A percentile compares a stretch with the other conserved stretches of the same genome.
These are phyloP conservation scores for Hafferia zeledoni DNA, from an alignment of 2,797 vertebrate genomes.

Conservation along the genomic window DNA sequence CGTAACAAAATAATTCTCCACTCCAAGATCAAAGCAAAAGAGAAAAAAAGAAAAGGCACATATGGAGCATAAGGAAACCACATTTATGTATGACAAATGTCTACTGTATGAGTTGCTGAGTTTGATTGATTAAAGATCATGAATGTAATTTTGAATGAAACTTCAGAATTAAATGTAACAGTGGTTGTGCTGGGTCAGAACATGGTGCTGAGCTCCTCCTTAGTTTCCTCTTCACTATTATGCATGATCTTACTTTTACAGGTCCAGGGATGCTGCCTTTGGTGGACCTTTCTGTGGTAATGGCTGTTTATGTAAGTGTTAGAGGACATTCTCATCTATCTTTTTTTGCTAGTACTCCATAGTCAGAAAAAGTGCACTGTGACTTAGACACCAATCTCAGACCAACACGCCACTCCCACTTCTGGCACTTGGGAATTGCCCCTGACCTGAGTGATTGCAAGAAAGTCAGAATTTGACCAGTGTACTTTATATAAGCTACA, in stretches of 20 bases:
- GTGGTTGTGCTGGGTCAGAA: neutral
- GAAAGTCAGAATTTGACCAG: neutral
- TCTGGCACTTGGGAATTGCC: neutral
- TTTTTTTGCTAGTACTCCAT: neutral
- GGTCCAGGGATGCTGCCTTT: neutral
- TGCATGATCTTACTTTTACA: neutral
- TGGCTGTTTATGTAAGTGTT: neutral
- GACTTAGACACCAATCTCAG: neutral
- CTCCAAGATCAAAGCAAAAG: neutral
- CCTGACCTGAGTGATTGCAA: neutral
- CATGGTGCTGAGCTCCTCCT: neutral
- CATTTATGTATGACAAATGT: neutral
- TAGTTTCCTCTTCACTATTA: neutral
- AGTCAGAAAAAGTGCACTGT: neutral
- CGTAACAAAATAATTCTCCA: neutral
- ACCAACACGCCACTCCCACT: neutral
- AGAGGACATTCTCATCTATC: neutral
- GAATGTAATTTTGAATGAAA: neutral
- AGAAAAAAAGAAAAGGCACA: neutral
- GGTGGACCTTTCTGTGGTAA: neutral
- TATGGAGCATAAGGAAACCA: neutral
- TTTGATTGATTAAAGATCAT: neutral
- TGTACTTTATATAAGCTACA: neutral
- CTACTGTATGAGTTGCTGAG: neutral
- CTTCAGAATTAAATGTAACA: neutral